These are phyloP conservation scores for Anisognathus igniventris DNA, from an alignment of 2,797 vertebrate genomes.

Conservation along the genomic window DNA sequence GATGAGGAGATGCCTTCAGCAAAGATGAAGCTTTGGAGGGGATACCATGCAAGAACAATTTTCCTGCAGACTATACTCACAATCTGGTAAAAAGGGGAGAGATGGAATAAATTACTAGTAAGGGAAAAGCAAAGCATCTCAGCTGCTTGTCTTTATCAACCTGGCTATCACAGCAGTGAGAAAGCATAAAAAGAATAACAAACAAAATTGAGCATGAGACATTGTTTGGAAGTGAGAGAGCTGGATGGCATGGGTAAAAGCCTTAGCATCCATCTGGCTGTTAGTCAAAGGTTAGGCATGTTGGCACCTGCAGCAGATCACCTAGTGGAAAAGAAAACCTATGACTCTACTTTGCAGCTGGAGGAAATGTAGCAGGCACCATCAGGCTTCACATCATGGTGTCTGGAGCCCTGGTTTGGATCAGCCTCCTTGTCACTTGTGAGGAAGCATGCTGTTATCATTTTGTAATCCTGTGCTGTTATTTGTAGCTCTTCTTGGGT, in stretches of 20 bases:
- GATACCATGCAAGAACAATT: neutral
- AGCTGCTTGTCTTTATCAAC: neutral
- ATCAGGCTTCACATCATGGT: neutral
- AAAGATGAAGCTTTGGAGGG: neutral
- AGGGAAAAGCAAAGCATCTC: neutral
- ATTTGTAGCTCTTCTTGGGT: slow-evolving; percentile 14
- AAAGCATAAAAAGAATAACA: neutral
- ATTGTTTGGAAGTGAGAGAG: neutral
- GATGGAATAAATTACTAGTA: neutral
- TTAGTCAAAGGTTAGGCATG: neutral
- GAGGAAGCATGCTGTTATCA: neutral
- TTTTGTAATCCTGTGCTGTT: neutral
- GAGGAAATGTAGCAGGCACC: neutral
- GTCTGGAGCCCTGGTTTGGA: slow-evolving; percentile 14
- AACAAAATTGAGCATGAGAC: neutral
- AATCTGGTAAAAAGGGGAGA: neutral
- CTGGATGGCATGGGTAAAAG: neutral
- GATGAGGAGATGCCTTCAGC: neutral
- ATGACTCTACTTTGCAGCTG: neutral
- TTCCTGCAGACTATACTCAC: neutral
- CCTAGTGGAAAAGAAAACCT: neutral
- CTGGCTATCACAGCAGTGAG: neutral
- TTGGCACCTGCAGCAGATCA: neutral
- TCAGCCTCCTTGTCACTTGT: neutral
- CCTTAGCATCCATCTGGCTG: neutral